Evolutionary conservation across 2,888 invertebrate genomes (phyloP).

Genomic region (Chydorus sphaericus): DNA sequence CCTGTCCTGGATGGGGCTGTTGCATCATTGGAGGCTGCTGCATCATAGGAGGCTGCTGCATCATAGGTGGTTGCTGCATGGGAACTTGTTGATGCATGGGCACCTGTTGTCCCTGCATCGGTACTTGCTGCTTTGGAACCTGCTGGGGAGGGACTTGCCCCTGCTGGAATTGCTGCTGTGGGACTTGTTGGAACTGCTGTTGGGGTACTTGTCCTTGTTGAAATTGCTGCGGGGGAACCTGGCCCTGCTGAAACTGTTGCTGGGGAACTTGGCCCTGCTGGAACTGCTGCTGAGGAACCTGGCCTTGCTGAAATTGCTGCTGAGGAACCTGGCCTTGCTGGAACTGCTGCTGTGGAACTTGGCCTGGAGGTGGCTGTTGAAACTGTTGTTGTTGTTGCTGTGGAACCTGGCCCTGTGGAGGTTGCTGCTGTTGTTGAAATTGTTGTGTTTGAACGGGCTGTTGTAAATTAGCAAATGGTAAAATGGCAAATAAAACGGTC

Average conservation of each 20-base stretch:
- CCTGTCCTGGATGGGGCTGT: not conserved
- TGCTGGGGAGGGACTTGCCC: not conserved
- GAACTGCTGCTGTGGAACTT: not conserved
- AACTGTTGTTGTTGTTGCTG: not conserved
- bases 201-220: not conserved
- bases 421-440: not conserved
- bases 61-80: not conserved
- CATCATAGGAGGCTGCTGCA: not conserved
- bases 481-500: too few species aligned
- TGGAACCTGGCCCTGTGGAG: not conserved
- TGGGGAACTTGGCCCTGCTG: not conserved
- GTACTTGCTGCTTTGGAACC: constrained; percentile 4
- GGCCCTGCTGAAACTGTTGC: not conserved
- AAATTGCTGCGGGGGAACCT: not conserved
- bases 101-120: not conserved
- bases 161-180: not conserved
- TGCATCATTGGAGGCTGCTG: not conserved
- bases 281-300: not conserved
- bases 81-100: not conserved
- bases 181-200: constrained; percentile 4
- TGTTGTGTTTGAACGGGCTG: not conserved
- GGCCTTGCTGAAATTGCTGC: not conserved
- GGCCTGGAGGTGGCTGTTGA: not conserved
- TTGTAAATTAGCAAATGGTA: too few species aligned
- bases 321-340: not conserved